Percentiles rank a stretch among this genome's conserved stretches.
Evolutionary conservation across 2,113 vertebrate genomes (phyloP).

Genomic region (Hydrolagus affinis): DNA sequence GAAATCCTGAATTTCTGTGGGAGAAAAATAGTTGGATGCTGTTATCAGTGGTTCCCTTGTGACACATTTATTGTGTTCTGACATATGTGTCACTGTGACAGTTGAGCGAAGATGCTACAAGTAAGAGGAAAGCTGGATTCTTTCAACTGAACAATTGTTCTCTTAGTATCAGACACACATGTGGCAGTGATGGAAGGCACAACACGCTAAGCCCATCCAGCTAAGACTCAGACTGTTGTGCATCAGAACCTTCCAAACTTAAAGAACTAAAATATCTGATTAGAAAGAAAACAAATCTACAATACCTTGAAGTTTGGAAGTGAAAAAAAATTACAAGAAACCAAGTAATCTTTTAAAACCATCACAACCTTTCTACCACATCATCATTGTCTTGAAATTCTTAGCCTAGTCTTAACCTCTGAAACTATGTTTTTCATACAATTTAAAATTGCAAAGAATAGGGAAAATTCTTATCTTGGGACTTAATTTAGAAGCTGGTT

Average conservation of each 20-base stretch:
- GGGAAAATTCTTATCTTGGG: too few species aligned
- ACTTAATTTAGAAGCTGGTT: too few species aligned
- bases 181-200: conserved; percentile 22
- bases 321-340: too few species aligned
- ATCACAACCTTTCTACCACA: too few species aligned
- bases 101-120: conserved; percentile 28
- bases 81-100: conserved; percentile 18
- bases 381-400: too few species aligned
- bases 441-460: too few species aligned
- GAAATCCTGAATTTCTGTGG: conserved; percentile 67
- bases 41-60: conserved; percentile 17
- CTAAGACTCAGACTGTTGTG: conserved; percentile 12
- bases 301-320: too few species aligned
- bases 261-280: neutral
- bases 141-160: conserved; percentile 32
- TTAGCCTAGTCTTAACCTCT: too few species aligned
- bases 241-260: conserved; percentile 13
- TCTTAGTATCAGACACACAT: conserved; percentile 23
- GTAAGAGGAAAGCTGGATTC: conserved; percentile 9
- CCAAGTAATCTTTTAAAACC: too few species aligned
- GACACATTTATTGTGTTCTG: conserved; percentile 31
- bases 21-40: conserved; percentile 31
- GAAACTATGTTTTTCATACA: too few species aligned
- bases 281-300: too few species aligned
- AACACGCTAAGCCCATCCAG: neutral